phyloP scores from a whole-genome alignment of 2,113 vertebrate species.

The Phrynosoma blainvillii region DNA sequence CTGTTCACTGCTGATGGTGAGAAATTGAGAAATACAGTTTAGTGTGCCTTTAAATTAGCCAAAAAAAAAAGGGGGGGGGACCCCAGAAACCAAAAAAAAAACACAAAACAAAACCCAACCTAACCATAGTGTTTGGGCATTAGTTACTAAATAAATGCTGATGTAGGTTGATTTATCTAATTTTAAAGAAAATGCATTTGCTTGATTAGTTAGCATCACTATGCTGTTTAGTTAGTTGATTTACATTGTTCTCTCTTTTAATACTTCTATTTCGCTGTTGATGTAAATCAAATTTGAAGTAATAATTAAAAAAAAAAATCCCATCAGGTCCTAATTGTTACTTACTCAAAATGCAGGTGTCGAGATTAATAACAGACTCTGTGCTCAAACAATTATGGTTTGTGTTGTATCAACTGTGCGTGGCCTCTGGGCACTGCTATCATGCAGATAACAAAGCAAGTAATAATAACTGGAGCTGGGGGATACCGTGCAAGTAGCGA shows the following conservation, averaged over 20 bases:
- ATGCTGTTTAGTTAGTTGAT: slow-evolving; percentile 9
- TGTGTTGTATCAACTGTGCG: background rate
- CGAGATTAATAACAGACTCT: background rate
- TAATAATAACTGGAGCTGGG: slow-evolving; percentile 27
- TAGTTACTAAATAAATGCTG: fast-evolving
- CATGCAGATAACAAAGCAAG: slow-evolving; percentile 33
- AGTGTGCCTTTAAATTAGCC: background rate
- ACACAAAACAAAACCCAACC: too few species aligned
- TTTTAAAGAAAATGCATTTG: background rate
- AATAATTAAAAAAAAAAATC: slow-evolving; percentile 10
- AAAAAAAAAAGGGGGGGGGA: background rate
- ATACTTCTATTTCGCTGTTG: background rate
- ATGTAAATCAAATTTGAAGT: background rate
- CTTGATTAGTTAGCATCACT: background rate
- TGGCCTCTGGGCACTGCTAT: background rate
- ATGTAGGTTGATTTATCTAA: background rate
- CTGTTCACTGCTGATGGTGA: too few species aligned
- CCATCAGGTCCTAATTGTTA: background rate
- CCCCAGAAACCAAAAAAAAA: too few species aligned
- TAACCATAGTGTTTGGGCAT: background rate
- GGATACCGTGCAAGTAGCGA: slow-evolving; percentile 4
- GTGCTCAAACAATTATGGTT: slow-evolving; percentile 22
- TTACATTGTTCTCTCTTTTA: background rate
- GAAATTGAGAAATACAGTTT: background rate
- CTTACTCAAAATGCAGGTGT: background rate